Percentiles rank a stretch among this genome's conserved stretches.
These are phyloP conservation scores for Ageneiosus marmoratus DNA, from an alignment of 2,113 vertebrate genomes.

Conservation along the genomic window DNA sequence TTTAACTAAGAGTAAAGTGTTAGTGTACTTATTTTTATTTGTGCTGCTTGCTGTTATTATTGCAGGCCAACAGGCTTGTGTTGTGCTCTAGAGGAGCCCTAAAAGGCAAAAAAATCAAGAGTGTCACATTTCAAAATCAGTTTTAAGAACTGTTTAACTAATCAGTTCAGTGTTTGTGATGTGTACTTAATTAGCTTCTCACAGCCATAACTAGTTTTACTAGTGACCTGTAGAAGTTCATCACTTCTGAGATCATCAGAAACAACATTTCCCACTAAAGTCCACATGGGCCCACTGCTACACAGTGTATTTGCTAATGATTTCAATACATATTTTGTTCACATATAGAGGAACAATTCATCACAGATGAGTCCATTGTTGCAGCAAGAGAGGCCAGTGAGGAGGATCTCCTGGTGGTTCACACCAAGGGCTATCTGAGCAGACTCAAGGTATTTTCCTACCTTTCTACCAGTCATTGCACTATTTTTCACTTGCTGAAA, in stretches of 20 bases:
- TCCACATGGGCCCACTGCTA: neutral
- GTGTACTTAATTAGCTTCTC: neutral
- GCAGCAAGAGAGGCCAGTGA: slow-evolving; percentile 88
- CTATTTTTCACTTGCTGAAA: neutral
- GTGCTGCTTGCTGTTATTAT: too few relatives aligned
- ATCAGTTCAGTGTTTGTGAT: neutral
- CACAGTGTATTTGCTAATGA: neutral
- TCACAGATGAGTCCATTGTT: slow-evolving; percentile 84
- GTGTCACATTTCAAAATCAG: neutral
- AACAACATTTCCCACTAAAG: too few relatives aligned
- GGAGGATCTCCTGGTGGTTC: slow-evolving; percentile 89
- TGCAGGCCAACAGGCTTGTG: neutral
- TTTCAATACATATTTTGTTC: slow-evolving; percentile 34
- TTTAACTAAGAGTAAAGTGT: too few relatives aligned
- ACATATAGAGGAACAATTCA: slow-evolving; percentile 84
- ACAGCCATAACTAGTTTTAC: neutral
- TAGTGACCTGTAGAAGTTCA: neutral
- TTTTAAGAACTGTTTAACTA: neutral
- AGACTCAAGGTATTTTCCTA: slow-evolving; percentile 83
- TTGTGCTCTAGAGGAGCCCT: too few relatives aligned
- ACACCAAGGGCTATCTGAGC: slow-evolving; percentile 87
- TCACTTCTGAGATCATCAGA: neutral
- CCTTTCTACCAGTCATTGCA: neutral
- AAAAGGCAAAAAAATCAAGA: too few relatives aligned
- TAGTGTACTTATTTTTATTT: too few relatives aligned